These are phyloP conservation scores for Fistularia commersonii DNA, from an alignment of 2,797 vertebrate genomes.

Conservation along the genomic window DNA sequence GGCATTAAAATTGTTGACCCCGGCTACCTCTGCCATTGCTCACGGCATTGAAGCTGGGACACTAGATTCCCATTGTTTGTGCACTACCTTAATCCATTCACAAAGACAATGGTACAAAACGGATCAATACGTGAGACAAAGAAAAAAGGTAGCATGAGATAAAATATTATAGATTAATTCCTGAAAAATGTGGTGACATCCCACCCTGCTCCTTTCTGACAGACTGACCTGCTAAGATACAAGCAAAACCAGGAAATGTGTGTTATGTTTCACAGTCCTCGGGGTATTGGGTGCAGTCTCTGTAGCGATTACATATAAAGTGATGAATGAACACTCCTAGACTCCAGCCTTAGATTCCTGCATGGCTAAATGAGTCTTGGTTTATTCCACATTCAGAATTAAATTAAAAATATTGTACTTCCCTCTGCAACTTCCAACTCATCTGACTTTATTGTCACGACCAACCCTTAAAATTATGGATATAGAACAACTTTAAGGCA, in stretches of 20 bases:
- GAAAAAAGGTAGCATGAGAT: constrained; percentile 43
- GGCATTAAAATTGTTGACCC: constrained; percentile 57
- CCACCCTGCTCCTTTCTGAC: constrained; percentile 4
- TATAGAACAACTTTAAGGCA: too few species aligned
- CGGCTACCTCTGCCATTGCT: constrained; percentile 57
- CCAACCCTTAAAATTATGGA: constrained; percentile 41
- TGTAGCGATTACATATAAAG: background rate
- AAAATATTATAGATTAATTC: constrained; percentile 38
- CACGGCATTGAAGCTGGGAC: constrained; percentile 47
- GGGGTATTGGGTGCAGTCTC: constrained; percentile 1
- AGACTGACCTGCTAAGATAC: constrained; percentile 3
- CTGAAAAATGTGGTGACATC: constrained; percentile 19
- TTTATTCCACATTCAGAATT: constrained; percentile 50
- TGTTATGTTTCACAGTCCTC: constrained; percentile 10
- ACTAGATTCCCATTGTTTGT: constrained; percentile 42
- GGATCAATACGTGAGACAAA: constrained; percentile 47
- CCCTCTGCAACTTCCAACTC: constrained; percentile 27
- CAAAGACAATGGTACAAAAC: constrained; percentile 33
- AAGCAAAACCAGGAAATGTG: background rate
- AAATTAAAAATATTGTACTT: constrained; percentile 50
- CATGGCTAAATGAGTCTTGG: constrained; percentile 47
- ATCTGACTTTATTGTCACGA: constrained; percentile 38
- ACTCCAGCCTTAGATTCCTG: constrained; percentile 53
- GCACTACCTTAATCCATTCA: constrained; percentile 47
- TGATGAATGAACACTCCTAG: constrained; percentile 28